Percentiles rank a stretch among this genome's conserved stretches.
These are phyloP conservation scores for Chiloscyllium plagiosum DNA, from an alignment of 2,113 vertebrate genomes.

Conservation along the genomic window DNA sequence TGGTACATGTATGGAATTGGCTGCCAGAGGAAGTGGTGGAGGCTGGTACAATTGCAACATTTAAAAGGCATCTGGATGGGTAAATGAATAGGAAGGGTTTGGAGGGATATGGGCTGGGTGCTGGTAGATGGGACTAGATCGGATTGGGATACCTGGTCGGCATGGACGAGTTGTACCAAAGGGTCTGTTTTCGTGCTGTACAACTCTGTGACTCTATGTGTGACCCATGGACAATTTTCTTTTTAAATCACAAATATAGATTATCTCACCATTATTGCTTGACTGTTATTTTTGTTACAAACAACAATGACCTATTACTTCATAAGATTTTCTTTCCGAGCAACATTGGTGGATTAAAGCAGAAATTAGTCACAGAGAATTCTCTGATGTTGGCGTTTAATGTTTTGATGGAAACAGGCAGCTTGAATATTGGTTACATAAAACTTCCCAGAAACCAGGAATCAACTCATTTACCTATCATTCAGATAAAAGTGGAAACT, in stretches of 20 bases:
- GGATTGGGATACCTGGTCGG: no score
- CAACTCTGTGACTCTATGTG: no score
- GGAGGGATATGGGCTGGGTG: no score
- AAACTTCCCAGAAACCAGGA: background rate
- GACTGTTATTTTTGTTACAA: background rate
- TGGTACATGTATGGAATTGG: no score
- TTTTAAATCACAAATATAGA: background rate
- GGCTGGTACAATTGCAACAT: no score
- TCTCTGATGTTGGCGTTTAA: background rate
- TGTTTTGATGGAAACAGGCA: background rate
- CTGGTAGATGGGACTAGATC: no score
- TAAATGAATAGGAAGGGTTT: no score
- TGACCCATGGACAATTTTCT: no score
- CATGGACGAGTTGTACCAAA: no score
- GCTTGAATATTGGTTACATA: background rate
- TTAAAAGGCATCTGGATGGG: no score
- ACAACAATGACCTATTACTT: background rate
- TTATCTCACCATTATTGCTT: background rate
- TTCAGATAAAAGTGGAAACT: background rate
- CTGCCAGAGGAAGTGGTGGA: no score
- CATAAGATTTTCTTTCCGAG: background rate
- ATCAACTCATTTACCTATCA: background rate
- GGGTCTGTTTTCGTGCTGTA: no score
- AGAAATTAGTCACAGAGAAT: background rate
- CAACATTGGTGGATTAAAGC: background rate